Evolutionary conservation across 2,888 invertebrate species (phyloP), one percentile per base, ranked within the genome.

Genomic region (Parthenolecanium corni): DNA sequence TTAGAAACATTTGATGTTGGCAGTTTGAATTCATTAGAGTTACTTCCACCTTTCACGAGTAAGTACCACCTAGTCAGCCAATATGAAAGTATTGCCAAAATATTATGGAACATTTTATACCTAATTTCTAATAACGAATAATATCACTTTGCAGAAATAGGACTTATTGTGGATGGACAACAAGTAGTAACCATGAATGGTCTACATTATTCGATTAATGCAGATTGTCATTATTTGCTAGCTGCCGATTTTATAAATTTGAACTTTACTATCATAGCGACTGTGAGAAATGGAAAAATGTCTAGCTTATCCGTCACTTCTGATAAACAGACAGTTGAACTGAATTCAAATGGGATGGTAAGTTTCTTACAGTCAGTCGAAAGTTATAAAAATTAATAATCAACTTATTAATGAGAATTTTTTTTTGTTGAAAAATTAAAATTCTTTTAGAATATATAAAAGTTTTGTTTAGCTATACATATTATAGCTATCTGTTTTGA

Each of bases 241-340:
- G 85, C 85, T 0, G 84, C 87, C 69, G 94, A 95, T 74, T 83
- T 85, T 70, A 80, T 66, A 89, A 91, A 78, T 93, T 94, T 78
- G 84, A 53, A 44, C 20, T 63, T 63, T 38, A 63, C 87, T 0
- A 78, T 93, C 6, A 77, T 84, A 57, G 80, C 84, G 12, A 85
- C 85, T 69, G 80, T 87, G 61, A 77, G 79, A 44, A 81, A 82
- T 67, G 85, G 85, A n/a, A 77, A 78, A 52, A 76, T 88, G 20
- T 80, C 82, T 68, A 78, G 83, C 1, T 74, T 91, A 36, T 79
- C 82, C 4, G 70, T 89, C n/a, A 79, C 82, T 14, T 86, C 88
- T 71, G 81, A 82, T 68, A 77, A 78, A 40, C 83, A 84, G 51
- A 75, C 77, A 57, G 76, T 83, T 44, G 83, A 84, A 69, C 73